Percentiles rank a stretch among this genome's conserved stretches.
Evolutionary conservation across 1,140 invertebrate species (phyloP).

Genomic region (Solenopsis fugax): DNA sequence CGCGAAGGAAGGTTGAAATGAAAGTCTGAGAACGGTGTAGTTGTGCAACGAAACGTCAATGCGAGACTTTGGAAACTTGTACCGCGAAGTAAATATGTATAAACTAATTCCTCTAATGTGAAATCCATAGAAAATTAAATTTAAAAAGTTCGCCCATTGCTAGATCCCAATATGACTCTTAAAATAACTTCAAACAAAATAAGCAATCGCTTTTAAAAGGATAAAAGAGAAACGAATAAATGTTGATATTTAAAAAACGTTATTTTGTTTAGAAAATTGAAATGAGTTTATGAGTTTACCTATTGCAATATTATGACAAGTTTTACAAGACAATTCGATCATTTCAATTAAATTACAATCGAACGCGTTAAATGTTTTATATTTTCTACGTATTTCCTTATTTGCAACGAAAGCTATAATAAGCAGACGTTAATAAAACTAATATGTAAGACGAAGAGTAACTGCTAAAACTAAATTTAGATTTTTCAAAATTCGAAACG

Average conservation of each 20-base stretch:
- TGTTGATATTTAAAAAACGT: background rate
- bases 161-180: background rate
- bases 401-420: background rate
- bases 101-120: background rate
- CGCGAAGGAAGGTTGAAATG: constrained; percentile 22
- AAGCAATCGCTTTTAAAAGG: background rate
- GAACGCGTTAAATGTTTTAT: too few species aligned
- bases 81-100: background rate
- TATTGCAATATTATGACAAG: too few species aligned
- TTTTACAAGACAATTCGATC: too few species aligned
- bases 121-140: background rate
- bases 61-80: background rate
- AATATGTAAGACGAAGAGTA: background rate
- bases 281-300: too few species aligned
- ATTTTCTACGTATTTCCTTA: background rate
- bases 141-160: background rate
- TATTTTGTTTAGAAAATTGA: background rate
- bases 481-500: background rate
- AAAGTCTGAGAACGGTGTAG: background rate
- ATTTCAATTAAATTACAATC: too few species aligned
- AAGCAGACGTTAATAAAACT: background rate
- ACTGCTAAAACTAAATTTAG: background rate
- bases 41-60: background rate
- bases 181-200: background rate
- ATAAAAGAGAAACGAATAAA: background rate